Conservation (phyloP, 2,113 vertebrate genomes). For the Deroptyus accipitrinus region DNA sequence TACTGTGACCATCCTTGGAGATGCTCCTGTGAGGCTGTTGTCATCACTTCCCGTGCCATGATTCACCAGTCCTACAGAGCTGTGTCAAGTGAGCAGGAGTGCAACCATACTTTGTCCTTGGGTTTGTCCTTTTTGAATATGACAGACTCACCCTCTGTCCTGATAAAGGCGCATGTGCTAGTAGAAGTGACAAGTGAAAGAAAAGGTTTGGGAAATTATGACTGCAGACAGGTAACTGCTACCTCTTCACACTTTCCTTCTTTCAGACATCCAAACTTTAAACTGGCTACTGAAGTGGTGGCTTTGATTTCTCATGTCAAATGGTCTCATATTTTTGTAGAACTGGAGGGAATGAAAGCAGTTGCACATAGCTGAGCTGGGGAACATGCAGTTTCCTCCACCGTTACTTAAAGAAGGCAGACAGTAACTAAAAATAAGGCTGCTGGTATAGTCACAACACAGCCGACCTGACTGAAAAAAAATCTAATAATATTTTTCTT, state of each 20-base stretch:
- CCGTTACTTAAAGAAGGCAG: neutral
- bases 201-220: neutral
- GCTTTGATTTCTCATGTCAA: neutral
- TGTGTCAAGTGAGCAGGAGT: neutral
- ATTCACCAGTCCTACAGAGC: neutral
- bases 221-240: neutral
- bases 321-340: neutral
- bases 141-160: neutral
- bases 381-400: neutral
- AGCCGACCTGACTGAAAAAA: neutral
- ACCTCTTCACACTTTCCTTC: neutral
- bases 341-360: neutral
- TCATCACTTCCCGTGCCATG: neutral
- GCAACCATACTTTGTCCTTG: neutral
- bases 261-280: neutral
- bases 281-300: neutral
- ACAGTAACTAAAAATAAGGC: neutral
- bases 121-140: neutral
- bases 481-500: neutral
- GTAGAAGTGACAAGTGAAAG: neutral
- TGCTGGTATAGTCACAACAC: neutral
- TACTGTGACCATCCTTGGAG: neutral
- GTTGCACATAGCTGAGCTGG: neutral
- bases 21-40: neutral
- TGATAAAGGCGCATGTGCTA: neutral